phyloP scores from a whole-genome alignment of 1,140 invertebrate genomes.

The Berghia stephanieae region DNA sequence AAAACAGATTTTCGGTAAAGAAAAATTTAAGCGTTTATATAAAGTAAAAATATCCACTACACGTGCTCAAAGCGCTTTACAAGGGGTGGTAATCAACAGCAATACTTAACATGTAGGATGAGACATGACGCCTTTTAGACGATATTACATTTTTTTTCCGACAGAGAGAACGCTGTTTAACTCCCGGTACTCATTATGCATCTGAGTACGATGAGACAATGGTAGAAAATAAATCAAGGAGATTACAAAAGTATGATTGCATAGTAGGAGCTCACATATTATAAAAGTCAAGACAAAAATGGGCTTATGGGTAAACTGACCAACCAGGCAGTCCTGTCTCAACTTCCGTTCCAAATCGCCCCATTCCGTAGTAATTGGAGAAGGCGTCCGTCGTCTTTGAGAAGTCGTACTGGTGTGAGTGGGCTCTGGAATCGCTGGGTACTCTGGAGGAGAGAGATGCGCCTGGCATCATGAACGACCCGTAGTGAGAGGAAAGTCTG shows the following conservation, averaged over 20 bases:
- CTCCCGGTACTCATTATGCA: too few relatives aligned
- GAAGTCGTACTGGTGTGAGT: conserved; percentile 44
- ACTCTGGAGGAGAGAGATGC: conserved; percentile 21
- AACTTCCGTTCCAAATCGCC: conserved; percentile 52
- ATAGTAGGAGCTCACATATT: neutral
- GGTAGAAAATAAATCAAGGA: neutral
- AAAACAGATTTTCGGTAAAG: neutral
- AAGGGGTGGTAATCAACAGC: too few relatives aligned
- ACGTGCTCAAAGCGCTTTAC: too few relatives aligned
- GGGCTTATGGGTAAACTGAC: conserved; percentile 2
- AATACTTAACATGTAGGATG: too few relatives aligned
- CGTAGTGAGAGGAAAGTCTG: conserved; percentile 45
- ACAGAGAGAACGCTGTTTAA: too few relatives aligned
- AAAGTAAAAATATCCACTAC: too few relatives aligned
- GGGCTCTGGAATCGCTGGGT: conserved; percentile 36
- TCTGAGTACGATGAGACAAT: too few relatives aligned
- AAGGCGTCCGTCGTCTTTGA: conserved; percentile 47
- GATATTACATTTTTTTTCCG: too few relatives aligned
- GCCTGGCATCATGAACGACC: conserved; percentile 46
- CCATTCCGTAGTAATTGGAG: conserved; percentile 56
- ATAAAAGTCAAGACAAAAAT: neutral
- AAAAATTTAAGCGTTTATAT: neutral
- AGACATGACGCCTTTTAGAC: too few relatives aligned
- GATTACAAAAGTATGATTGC: neutral
- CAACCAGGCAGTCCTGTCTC: conserved; percentile 40